Evolutionary conservation across 2,888 invertebrate species (phyloP).

Genomic region (Phortica magna): DNA sequence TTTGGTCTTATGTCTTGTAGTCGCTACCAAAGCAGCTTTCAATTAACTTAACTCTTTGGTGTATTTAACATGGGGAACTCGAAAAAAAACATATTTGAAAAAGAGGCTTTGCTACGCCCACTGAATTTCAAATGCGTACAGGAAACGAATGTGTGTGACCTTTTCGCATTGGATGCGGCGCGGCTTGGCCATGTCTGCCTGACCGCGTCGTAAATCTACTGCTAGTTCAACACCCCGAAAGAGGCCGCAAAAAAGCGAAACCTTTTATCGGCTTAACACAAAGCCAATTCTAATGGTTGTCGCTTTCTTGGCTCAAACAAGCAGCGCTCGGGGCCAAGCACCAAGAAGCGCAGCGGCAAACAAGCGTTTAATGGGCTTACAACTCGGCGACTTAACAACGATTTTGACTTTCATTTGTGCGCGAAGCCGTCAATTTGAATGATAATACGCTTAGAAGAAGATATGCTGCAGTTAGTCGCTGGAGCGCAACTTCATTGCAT

Average conservation of each 20-base stretch:
- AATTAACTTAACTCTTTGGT: background rate
- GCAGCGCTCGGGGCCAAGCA: background rate
- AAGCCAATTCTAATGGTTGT: constrained; percentile 53
- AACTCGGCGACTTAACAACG: background rate
- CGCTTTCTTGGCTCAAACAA: constrained; percentile 32
- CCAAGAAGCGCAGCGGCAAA: constrained; percentile 42
- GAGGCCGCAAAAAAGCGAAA: constrained; percentile 56
- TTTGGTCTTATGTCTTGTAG: background rate
- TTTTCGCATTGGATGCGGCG: background rate
- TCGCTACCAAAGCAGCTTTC: background rate
- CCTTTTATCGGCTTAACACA: constrained; percentile 71
- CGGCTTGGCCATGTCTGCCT: no score
- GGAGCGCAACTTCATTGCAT: no score
- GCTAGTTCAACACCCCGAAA: constrained; percentile 30
- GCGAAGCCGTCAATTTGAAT: constrained; percentile 50
- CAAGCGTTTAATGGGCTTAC: constrained; percentile 61
- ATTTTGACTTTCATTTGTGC: constrained; percentile 63
- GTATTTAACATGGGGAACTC: background rate
- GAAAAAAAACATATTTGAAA: background rate
- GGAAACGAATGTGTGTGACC: background rate
- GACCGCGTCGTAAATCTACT: constrained; percentile 59
- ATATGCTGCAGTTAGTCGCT: no score
- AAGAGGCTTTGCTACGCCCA: background rate
- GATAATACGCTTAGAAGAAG: constrained; percentile 55
- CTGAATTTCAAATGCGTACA: background rate